Conservation (phyloP, 2,888 invertebrate genomes). For the Epinotia nisella region DNA sequence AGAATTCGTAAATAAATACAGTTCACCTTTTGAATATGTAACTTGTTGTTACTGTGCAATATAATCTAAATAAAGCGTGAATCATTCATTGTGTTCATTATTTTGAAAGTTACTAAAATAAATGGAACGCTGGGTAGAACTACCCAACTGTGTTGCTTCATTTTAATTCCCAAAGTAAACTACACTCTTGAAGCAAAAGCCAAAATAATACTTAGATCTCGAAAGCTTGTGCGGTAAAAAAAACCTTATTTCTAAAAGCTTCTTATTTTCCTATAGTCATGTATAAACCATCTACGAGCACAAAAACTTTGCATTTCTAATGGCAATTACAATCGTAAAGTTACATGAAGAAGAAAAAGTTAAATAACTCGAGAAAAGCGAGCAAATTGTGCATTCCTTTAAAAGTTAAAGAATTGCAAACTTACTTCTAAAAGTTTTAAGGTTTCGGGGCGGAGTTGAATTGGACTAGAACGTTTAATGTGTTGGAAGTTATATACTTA, state of each 20-base stretch:
- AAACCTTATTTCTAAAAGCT: neutral
- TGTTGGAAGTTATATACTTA: conserved; percentile 14
- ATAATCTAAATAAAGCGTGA: no score
- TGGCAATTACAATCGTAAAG: conserved; percentile 11
- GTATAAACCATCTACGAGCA: neutral
- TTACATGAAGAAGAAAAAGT: neutral
- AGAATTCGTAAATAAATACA: no score
- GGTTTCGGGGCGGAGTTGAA: conserved; percentile 28
- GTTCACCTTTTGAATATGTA: no score
- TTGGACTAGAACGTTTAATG: conserved; percentile 13
- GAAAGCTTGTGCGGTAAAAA: no score
- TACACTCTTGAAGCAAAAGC: no score
- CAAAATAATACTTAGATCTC: no score
- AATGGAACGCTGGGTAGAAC: no score
- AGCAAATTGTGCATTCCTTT: conserved; percentile 33
- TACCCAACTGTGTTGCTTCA: no score
- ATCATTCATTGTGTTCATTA: no score
- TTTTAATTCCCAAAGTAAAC: no score
- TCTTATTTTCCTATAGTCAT: neutral
- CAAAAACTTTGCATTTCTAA: neutral
- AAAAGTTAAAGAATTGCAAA: conserved; percentile 31
- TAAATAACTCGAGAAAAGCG: neutral
- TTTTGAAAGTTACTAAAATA: conserved; percentile 3
- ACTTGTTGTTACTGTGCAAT: neutral
- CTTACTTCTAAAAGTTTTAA: conserved; percentile 3